Percentiles rank a stretch among this genome's conserved stretches.
phyloP scores from a whole-genome alignment of 1,140 invertebrate species.

The Eriocheir sinensis region DNA sequence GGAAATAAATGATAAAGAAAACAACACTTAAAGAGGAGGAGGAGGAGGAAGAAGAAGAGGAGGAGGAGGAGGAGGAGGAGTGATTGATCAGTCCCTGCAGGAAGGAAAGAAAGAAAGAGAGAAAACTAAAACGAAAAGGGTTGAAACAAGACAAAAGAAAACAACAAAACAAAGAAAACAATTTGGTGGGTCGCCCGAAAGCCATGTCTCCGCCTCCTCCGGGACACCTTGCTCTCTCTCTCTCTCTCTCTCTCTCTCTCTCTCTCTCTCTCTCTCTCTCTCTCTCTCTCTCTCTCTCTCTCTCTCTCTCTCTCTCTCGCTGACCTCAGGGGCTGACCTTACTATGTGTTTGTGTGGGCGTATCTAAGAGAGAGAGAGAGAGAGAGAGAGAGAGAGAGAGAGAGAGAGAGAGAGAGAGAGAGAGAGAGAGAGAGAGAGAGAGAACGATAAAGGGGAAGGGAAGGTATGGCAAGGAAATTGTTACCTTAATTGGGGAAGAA shows the following conservation, averaged over 20 bases:
- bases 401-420: not conserved
- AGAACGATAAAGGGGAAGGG: not conserved
- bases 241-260: slow-evolving; percentile 24
- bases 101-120: not conserved
- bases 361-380: too few species aligned
- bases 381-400: too few species aligned
- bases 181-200: not conserved
- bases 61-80: not conserved
- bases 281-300: slow-evolving; percentile 32
- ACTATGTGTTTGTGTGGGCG: too few species aligned
- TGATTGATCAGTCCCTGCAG: not conserved
- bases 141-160: slow-evolving; percentile 2
- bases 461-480: not conserved
- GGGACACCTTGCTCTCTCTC: not conserved
- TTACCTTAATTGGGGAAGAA: not conserved
- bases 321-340: too few species aligned
- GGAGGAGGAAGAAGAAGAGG: too few species aligned
- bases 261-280: slow-evolving; percentile 26
- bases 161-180: slow-evolving; percentile 6
- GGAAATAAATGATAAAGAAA: not conserved
- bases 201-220: not conserved
- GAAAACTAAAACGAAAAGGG: not conserved
- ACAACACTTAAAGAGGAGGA: too few species aligned
- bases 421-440: not conserved
- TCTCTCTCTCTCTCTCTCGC: slow-evolving; percentile 33